Evolutionary conservation across 1,140 invertebrate genomes (phyloP).

Genomic region (Nebria ingens): DNA sequence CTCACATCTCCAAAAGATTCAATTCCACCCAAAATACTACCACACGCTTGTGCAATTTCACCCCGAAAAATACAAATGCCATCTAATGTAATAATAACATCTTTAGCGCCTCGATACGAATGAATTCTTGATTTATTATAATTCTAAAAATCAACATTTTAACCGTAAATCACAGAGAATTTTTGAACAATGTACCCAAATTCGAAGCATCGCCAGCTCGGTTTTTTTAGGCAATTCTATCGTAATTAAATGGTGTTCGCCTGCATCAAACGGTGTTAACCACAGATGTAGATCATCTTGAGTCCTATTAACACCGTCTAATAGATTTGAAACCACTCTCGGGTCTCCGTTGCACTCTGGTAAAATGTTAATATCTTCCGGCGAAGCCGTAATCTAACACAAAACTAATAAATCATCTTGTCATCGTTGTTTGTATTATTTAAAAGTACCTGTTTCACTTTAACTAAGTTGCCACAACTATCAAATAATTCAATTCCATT

Average conservation of each 20-base stretch:
- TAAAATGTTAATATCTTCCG: slow-evolving; percentile 48
- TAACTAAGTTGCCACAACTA: slow-evolving; percentile 44
- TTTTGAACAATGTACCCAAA: slow-evolving; percentile 71
- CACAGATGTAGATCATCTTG: slow-evolving; percentile 68
- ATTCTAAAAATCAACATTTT: slow-evolving; percentile 49
- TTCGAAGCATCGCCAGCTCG: slow-evolving; percentile 57
- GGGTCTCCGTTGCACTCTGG: slow-evolving; percentile 47
- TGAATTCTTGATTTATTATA: slow-evolving; percentile 80
- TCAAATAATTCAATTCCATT: slow-evolving; percentile 73
- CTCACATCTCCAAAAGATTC: slow-evolving; percentile 71
- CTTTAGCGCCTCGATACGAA: slow-evolving; percentile 60
- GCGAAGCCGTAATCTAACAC: slow-evolving; percentile 44
- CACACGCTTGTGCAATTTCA: slow-evolving; percentile 68
- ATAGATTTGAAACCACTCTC: slow-evolving; percentile 49
- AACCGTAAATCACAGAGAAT: slow-evolving; percentile 14
- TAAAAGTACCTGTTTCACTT: slow-evolving; percentile 41
- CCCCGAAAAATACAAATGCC: slow-evolving; percentile 59
- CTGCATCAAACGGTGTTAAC: slow-evolving; percentile 51
- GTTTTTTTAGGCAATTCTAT: slow-evolving; percentile 46
- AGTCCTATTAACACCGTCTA: slow-evolving; percentile 62
- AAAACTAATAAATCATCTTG: slow-evolving; percentile 6
- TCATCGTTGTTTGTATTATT: slow-evolving; percentile 7
- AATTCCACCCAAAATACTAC: slow-evolving; percentile 54
- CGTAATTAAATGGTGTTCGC: slow-evolving; percentile 45
- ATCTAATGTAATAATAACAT: slow-evolving; percentile 61